Conservation (phyloP, 1,140 invertebrate species). For the Vanessa atalanta region DNA sequence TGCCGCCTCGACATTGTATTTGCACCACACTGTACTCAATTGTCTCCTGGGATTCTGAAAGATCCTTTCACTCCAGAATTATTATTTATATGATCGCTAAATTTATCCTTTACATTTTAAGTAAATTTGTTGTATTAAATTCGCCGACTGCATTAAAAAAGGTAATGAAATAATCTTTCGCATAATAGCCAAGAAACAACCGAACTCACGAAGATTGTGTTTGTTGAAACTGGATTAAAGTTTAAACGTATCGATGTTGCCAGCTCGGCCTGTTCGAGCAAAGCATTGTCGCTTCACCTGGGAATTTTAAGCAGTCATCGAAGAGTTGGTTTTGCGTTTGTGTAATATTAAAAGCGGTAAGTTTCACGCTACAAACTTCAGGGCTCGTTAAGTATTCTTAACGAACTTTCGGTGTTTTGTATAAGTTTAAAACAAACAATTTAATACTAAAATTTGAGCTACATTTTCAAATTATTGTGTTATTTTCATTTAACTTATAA, state of each 20-base stretch:
- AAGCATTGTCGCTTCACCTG: constrained; percentile 20
- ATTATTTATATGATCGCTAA: no score
- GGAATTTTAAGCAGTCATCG: constrained; percentile 21
- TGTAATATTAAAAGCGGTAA: constrained; percentile 30
- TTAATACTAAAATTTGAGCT: neutral
- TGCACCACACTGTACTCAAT: no score
- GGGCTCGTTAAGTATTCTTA: constrained; percentile 28
- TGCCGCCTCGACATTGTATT: no score
- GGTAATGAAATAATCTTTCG: no score
- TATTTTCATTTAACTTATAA: neutral
- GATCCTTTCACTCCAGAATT: no score
- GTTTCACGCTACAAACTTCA: constrained; percentile 25
- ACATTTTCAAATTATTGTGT: neutral
- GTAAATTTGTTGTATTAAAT: no score
- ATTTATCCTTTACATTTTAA: no score
- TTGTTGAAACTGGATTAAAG: neutral
- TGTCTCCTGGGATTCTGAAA: no score
- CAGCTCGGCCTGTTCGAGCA: neutral
- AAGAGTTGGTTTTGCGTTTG: constrained; percentile 24
- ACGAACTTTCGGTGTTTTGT: constrained; percentile 28
- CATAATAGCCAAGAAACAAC: no score
- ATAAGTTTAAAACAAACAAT: constrained; percentile 25
- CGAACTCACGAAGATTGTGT: neutral
- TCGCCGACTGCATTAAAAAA: no score
- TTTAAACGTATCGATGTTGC: neutral